Base-by-base conservation (phyloP, 2,113 vertebrate genomes). In the Pycnonotus jocosus region DNA sequence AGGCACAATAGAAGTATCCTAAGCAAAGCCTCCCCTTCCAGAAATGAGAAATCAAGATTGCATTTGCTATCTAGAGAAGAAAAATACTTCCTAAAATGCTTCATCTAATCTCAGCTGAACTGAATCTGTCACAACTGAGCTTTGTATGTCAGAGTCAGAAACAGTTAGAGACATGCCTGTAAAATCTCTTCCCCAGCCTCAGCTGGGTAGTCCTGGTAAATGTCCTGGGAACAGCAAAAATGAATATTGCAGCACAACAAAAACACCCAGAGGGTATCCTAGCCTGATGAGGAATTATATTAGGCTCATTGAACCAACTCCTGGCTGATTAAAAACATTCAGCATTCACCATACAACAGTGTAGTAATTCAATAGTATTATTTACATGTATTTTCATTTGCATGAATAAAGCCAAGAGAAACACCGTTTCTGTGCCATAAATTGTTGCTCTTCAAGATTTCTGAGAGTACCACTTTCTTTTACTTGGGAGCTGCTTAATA, bases 381-480 rank as follows among this genome's bases (percentile, higher is more conserved):
- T 81, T 86, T 79, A 81, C 42, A 81, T 92, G 74, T 28, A 56
- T 89, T 74, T 91, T 82, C 56, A 94, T 81, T 95, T 81, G 79
- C 88, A 91, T 96, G 96, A 96, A 74, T 72, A 86, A 96, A 92
- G 87, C 51, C 69, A 90, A 95, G 86, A 95, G 86, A 81, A 89
- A 88, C 53, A 76, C 65, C 65, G 64, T 93, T 70, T 82, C 73
- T 72, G 12, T 40, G 60, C 64, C 77, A 77, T 92, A 88, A 84
- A 79, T 80, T 54, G 37, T 61, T 77, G 65, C 58, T 91, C 81
- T 91, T 97, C 71, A 93, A 94, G 81, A 65, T 85, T 96, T 94
- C 90, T 71, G 57, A 79, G 58, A 74, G 31, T n/a, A 81, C 73
- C 42, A 44, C 70, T 92, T 94, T 47, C 81, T 95, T 90, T 54